These are phyloP conservation scores for Polypterus senegalus DNA, from an alignment of 2,113 vertebrate species.

Conservation along the genomic window DNA sequence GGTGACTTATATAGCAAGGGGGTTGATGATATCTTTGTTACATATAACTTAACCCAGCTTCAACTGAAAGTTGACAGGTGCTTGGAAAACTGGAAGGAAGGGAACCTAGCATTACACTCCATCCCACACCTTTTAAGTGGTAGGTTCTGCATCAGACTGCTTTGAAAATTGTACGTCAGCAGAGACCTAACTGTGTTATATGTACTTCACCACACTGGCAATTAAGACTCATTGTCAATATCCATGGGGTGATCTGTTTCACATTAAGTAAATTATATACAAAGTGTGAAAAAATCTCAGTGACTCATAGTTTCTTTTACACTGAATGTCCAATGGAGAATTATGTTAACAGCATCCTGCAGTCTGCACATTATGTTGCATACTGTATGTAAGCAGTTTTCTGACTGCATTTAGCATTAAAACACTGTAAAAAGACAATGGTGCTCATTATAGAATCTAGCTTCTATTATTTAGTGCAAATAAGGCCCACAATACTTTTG, in stretches of 20 bases:
- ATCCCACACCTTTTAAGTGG: neutral
- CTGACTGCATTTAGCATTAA: no score
- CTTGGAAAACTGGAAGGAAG: neutral
- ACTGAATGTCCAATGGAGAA: no score
- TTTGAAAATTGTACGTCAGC: neutral
- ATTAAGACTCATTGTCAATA: neutral
- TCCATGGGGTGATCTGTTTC: neutral
- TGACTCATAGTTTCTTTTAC: neutral
- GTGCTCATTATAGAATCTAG: no score
- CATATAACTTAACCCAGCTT: no score
- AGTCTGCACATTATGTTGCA: no score
- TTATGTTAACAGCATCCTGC: no score
- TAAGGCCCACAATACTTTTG: no score
- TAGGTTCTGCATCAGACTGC: neutral
- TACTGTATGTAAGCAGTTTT: no score
- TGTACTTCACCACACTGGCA: neutral
- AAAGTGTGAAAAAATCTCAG: neutral
- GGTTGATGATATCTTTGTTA: no score
- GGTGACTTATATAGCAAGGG: no score
- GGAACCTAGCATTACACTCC: neutral
- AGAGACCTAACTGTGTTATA: neutral
- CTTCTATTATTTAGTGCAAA: no score
- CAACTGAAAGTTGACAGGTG: conserved; percentile 5
- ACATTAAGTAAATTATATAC: neutral
- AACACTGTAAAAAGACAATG: no score